Conservation (phyloP, 2,797 vertebrate species). For the Syngnathus acus region DNA sequence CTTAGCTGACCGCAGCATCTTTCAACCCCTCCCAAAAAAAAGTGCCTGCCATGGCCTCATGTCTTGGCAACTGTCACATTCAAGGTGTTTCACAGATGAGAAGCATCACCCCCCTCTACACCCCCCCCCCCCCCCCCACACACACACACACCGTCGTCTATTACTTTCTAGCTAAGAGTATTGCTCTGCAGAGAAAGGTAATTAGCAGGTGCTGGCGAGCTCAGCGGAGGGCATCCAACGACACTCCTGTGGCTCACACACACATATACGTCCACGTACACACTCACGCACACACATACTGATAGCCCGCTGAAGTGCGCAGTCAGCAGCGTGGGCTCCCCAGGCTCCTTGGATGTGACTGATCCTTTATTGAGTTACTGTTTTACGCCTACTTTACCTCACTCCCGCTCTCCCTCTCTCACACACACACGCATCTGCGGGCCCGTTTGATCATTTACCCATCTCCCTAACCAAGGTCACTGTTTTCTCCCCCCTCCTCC, state of each 20-base stretch:
- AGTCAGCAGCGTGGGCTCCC: conserved; percentile 70
- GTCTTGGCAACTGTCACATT: conserved; percentile 99
- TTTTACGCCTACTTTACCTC: conserved; percentile 71
- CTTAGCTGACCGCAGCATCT: conserved; percentile 99
- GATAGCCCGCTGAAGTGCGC: conserved; percentile 58
- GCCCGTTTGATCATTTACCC: conserved; percentile 74
- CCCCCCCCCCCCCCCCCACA: conserved; percentile 7
- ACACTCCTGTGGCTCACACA: conserved; percentile 80
- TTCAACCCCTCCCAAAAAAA: conserved; percentile 69
- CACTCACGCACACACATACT: conserved; percentile 48
- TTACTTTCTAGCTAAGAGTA: conserved; percentile 82
- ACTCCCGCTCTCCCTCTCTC: conserved; percentile 25
- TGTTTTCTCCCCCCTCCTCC: conserved; percentile 63
- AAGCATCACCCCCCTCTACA: conserved; percentile 74
- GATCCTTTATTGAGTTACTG: conserved; percentile 78
- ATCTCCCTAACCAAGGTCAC: conserved; percentile 74
- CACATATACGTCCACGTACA: conserved; percentile 54
- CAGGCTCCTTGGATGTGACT: conserved; percentile 74
- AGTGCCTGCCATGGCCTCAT: conserved; percentile 76
- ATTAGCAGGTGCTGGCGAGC: conserved; percentile 89
- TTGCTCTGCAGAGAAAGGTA: conserved; percentile 82
- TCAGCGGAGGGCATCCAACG: conserved; percentile 73
- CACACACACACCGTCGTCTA: conserved; percentile 13
- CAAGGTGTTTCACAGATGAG: conserved; percentile 98
- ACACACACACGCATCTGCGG: conserved; percentile 45